A percentile compares a stretch with the other conserved stretches of the same genome.
Evolutionary conservation across 2,888 invertebrate genomes (phyloP).

Genomic region (Caenorhabditis afra): DNA sequence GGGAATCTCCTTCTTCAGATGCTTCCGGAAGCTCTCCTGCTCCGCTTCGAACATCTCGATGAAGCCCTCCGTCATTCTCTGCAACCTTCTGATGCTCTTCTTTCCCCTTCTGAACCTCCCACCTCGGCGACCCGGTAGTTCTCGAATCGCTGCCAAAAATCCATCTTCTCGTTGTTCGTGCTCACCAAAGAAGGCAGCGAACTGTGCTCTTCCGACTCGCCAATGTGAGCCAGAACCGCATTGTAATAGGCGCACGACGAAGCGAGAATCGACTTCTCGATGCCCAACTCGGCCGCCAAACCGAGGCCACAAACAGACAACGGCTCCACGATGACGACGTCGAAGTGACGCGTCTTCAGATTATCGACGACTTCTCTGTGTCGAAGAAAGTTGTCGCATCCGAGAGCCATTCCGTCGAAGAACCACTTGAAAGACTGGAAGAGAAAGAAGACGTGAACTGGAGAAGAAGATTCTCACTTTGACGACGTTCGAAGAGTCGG

Average conservation of each 20-base stretch:
- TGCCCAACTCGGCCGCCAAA: conserved; percentile 25
- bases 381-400: background rate
- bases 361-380: background rate
- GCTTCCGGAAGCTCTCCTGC: conserved; percentile 3
- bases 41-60: conserved; percentile 45
- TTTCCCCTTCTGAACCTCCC: no score
- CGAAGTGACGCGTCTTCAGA: conserved; percentile 2
- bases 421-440: conserved; percentile 1
- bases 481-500: conserved; percentile 27
- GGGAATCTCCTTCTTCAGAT: conserved; percentile 24
- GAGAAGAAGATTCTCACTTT: conserved; percentile 2
- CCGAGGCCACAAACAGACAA: conserved; percentile 10
- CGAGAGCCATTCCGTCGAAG: background rate
- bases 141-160: conserved; percentile 27
- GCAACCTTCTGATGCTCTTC: no score
- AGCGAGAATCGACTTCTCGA: conserved; percentile 44
- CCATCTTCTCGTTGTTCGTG: background rate
- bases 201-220: conserved; percentile 46
- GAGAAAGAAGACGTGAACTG: no score
- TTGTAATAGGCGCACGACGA: conserved; percentile 45
- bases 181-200: conserved; percentile 37
- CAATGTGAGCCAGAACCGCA: conserved; percentile 33
- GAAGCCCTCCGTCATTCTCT: conserved; percentile 10
- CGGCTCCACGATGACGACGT: conserved; percentile 9
- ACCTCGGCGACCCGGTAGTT: background rate